phyloP scores from a whole-genome alignment of 2,113 vertebrate genomes.

The Ranitomeya imitator region DNA sequence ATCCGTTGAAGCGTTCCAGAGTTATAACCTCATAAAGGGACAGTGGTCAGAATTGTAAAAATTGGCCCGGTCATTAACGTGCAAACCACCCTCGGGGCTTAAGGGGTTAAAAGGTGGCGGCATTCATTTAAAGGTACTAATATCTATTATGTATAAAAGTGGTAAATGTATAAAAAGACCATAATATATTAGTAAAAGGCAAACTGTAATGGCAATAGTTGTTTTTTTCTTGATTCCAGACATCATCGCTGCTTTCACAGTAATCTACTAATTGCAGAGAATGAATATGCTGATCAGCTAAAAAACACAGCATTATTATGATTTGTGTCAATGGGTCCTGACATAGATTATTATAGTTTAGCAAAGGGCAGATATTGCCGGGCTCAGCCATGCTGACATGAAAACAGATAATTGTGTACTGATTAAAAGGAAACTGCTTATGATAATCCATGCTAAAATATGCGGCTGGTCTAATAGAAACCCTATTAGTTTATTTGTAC shows the following conservation, averaged over 20 bases:
- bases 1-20: no score
- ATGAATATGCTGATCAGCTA: constrained; percentile 7
- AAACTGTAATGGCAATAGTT: neutral
- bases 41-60: no score
- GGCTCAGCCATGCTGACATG: neutral
- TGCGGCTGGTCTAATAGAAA: neutral
- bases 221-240: neutral
- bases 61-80: no score
- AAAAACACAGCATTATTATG: neutral
- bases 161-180: neutral
- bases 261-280: neutral
- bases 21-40: no score
- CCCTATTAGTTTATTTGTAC: neutral
- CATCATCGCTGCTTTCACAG: neutral
- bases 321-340: neutral
- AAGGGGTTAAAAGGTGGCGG: no score
- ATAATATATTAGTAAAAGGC: neutral
- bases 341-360: neutral
- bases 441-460: neutral
- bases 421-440: neutral
- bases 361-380: neutral
- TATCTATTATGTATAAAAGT: neutral
- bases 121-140: neutral
- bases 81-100: no score
- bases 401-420: neutral